These are phyloP conservation scores for Uropetala carovei DNA, from an alignment of 2,888 invertebrate genomes.

Conservation along the genomic window DNA sequence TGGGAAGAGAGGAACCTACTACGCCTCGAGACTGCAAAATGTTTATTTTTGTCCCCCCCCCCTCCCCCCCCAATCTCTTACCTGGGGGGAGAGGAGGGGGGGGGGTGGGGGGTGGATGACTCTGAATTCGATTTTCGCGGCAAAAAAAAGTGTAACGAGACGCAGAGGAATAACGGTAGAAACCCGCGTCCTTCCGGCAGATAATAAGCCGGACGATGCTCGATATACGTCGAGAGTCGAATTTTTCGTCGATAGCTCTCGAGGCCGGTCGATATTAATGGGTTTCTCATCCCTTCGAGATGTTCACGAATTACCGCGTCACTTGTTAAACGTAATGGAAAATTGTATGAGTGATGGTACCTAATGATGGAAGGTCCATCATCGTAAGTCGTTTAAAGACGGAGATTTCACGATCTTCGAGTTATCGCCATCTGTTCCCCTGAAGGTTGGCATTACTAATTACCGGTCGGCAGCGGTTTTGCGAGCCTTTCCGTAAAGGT, in stretches of 20 bases:
- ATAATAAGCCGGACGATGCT: constrained; percentile 43
- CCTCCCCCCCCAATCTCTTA: neutral
- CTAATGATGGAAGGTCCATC: neutral
- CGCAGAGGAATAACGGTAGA: constrained; percentile 31
- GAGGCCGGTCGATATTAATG: neutral
- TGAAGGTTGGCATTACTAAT: neutral
- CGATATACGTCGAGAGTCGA: neutral
- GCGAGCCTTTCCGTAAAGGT: neutral
- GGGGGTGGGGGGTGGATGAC: constrained; percentile 23
- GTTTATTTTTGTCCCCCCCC: neutral
- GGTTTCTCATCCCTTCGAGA: neutral
- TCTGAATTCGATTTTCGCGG: constrained; percentile 56
- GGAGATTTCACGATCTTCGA: neutral
- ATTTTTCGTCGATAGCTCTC: constrained; percentile 28
- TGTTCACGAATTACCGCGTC: neutral
- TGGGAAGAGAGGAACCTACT: neutral
- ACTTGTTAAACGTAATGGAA: constrained; percentile 21
- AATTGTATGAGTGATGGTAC: neutral
- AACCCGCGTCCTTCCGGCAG: constrained; percentile 46
- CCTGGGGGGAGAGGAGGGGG: too few relatives aligned
- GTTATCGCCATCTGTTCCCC: neutral
- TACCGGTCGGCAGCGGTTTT: neutral
- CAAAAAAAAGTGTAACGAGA: constrained; percentile 52
- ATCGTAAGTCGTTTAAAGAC: neutral
- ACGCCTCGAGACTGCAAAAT: neutral